Evolutionary conservation across 1,140 invertebrate species (phyloP).

Genomic region (Bathynomus jamesi): DNA sequence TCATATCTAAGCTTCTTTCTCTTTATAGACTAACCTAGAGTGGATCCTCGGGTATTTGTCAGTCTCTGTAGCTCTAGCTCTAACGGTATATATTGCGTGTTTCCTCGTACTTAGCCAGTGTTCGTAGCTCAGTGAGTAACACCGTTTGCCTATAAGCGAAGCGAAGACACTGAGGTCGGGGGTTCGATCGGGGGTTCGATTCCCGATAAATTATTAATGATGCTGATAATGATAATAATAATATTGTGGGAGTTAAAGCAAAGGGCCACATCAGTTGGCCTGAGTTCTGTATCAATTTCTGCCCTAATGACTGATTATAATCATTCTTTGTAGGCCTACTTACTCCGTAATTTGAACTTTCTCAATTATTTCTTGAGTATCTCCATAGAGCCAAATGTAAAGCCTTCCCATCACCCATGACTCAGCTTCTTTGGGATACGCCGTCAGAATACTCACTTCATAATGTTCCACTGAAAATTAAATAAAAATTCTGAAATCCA

Average conservation of each 20-base stretch:
- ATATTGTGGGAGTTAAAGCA: too few species aligned
- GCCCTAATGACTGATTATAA: not conserved
- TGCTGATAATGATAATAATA: too few species aligned
- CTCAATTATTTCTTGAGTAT: slow-evolving; percentile 60
- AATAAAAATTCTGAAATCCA: not conserved
- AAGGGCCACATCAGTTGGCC: too few species aligned
- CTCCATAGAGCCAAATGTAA: slow-evolving; percentile 64
- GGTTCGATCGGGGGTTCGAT: too few species aligned
- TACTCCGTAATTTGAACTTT: slow-evolving; percentile 66
- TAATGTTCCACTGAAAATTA: slow-evolving; percentile 61
- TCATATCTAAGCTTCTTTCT: too few species aligned
- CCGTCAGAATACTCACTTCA: slow-evolving; percentile 64
- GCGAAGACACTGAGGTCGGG: too few species aligned
- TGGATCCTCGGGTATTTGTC: too few species aligned
- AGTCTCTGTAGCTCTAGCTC: not conserved
- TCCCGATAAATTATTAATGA: not conserved
- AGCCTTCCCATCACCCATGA: slow-evolving; percentile 70
- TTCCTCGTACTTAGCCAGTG: not conserved
- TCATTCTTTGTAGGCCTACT: slow-evolving; percentile 34
- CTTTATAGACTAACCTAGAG: too few species aligned
- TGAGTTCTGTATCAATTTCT: not conserved
- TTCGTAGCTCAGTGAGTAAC: too few species aligned
- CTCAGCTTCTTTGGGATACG: slow-evolving; percentile 64
- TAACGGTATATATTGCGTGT: too few species aligned
- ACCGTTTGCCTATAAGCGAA: too few species aligned